Percentiles rank a stretch among this genome's conserved stretches.
Evolutionary conservation across 2,113 vertebrate genomes (phyloP).

Genomic region (Poecile atricapillus): DNA sequence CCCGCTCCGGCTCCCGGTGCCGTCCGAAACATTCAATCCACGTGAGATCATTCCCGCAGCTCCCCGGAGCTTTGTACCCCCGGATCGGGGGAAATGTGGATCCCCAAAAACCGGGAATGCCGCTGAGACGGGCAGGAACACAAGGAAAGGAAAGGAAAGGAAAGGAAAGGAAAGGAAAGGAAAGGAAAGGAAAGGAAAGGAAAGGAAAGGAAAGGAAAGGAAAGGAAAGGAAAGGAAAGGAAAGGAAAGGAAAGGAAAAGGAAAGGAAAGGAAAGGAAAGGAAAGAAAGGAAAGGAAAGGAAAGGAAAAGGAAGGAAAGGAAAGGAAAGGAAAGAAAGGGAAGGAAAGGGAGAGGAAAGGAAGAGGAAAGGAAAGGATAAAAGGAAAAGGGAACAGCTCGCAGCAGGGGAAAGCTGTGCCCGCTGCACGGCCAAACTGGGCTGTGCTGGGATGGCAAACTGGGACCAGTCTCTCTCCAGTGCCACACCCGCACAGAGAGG

Average conservation of each 20-base stretch:
- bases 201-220: too few relatives aligned
- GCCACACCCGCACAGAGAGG: fast-evolving
- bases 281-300: background rate
- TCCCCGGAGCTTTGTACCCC: background rate
- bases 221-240: too few relatives aligned
- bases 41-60: slow-evolving; percentile 52
- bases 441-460: background rate
- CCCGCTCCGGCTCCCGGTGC: slow-evolving; percentile 74
- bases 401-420: background rate
- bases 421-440: fast-evolving
- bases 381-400: background rate
- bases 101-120: background rate
- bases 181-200: background rate
- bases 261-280: background rate
- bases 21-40: slow-evolving; percentile 76
- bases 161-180: background rate
- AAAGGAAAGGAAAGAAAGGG: background rate
- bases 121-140: background rate
- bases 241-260: background rate
- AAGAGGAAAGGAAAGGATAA: background rate
- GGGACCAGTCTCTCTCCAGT: background rate
- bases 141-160: background rate
- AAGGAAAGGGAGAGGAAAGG: background rate
- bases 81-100: slow-evolving; percentile 30
- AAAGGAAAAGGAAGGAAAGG: background rate